These are phyloP conservation scores for Rhagoletis zephyria DNA, from an alignment of 1,140 invertebrate genomes.

Conservation along the genomic window DNA sequence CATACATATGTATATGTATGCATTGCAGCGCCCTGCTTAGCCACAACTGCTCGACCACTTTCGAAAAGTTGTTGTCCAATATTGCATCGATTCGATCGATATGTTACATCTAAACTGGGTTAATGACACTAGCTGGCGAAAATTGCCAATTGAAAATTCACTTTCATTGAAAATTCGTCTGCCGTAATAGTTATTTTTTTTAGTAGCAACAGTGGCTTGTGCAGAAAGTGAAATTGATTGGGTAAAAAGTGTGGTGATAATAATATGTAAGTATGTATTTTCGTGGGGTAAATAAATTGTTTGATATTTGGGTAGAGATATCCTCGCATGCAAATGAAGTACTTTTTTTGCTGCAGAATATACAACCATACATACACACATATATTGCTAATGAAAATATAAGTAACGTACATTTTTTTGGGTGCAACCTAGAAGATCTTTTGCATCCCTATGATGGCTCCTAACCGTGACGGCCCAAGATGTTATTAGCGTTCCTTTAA, in stretches of 20 bases:
- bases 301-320: neutral
- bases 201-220: neutral
- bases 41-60: neutral
- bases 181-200: neutral
- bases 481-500: no score
- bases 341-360: neutral
- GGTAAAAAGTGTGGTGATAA: neutral
- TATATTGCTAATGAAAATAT: neutral
- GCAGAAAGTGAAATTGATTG: constrained; percentile 35
- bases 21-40: neutral
- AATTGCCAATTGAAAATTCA: constrained; percentile 26
- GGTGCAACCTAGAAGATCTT: no score
- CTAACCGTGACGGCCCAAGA: no score
- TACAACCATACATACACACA: neutral
- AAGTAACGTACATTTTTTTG: neutral
- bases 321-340: neutral
- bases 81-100: constrained; percentile 21
- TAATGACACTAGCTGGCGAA: constrained; percentile 41
- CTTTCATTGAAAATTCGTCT: constrained; percentile 1
- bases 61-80: neutral
- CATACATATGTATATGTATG: no score
- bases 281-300: no score
- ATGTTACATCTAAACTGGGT: constrained; percentile 40
- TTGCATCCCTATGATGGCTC: no score
- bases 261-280: neutral